Evolutionary conservation across 2,113 vertebrate species (phyloP).

Genomic region (Gasterosteus nipponicus): DNA sequence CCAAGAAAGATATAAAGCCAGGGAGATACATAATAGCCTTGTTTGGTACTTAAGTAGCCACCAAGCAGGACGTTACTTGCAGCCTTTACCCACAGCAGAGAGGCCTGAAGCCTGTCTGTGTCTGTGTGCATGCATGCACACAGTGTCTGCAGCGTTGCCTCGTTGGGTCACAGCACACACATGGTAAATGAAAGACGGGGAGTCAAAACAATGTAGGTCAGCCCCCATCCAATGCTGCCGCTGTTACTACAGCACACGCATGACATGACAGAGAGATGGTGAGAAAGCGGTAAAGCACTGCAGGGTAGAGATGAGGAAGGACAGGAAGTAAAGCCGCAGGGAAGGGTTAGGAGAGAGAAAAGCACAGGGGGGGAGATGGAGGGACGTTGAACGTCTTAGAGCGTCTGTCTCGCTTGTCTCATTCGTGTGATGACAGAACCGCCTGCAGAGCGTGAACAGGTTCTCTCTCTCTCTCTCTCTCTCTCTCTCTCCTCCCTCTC

Average conservation of each 20-base stretch:
- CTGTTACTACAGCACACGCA: conserved; percentile 12
- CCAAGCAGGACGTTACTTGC: conserved; percentile 13
- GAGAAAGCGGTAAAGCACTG: neutral
- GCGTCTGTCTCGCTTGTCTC: conserved; percentile 6
- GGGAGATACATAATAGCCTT: neutral
- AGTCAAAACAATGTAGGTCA: conserved; percentile 72
- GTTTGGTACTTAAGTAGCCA: conserved; percentile 28
- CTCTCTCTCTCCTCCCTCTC: neutral
- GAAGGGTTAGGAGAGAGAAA: neutral
- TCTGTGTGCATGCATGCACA: neutral
- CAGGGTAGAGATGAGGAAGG: neutral
- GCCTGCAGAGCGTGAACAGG: neutral
- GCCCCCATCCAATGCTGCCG: conserved; percentile 39
- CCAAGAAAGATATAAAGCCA: neutral
- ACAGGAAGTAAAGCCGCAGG: neutral
- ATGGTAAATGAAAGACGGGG: conserved; percentile 23
- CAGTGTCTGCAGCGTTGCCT: conserved; percentile 8
- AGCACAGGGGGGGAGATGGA: neutral
- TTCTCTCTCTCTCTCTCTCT: neutral
- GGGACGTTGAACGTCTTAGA: neutral
- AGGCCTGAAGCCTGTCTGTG: neutral
- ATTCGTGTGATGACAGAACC: conserved; percentile 18
- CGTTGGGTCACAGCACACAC: neutral
- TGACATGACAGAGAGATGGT: conserved; percentile 8
- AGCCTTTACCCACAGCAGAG: conserved; percentile 3